phyloP scores from a whole-genome alignment of 2,888 invertebrate genomes.

The Allophyes oxyacanthae region DNA sequence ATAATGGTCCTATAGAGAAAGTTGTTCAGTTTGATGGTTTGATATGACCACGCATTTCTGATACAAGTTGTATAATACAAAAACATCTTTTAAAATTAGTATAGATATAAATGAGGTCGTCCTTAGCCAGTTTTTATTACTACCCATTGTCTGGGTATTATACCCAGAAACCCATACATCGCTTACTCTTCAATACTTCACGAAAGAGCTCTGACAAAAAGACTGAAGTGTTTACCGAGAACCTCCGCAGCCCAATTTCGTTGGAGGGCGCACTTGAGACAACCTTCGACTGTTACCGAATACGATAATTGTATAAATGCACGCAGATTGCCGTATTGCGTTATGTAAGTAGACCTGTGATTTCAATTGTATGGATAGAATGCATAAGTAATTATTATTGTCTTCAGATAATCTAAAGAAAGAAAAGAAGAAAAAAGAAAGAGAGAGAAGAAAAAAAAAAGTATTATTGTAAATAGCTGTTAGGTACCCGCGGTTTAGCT shows the following conservation, averaged over 20 bases:
- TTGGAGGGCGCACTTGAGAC: constrained; percentile 52
- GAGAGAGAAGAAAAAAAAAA: too few relatives aligned
- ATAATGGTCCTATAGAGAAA: too few relatives aligned
- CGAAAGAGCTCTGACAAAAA: constrained; percentile 54
- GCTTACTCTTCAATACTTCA: constrained; percentile 39
- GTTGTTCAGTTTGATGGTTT: too few relatives aligned
- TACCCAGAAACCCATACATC: constrained; percentile 30
- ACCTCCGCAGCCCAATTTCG: constrained; percentile 55
- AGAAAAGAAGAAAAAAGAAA: too few relatives aligned
- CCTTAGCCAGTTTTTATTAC: constrained; percentile 1
- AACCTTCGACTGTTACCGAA: constrained; percentile 43
- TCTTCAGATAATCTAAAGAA: too few relatives aligned
- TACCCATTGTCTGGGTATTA: constrained; percentile 18
- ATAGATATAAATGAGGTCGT: not conserved
- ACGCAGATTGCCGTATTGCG: constrained; percentile 17
- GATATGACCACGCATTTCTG: too few relatives aligned
- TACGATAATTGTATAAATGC: constrained; percentile 49
- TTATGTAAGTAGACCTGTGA: not conserved
- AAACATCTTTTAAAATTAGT: too few relatives aligned
- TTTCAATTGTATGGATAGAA: too few relatives aligned
- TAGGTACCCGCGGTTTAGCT: too few relatives aligned
- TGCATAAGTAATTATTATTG: too few relatives aligned
- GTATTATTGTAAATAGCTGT: too few relatives aligned
- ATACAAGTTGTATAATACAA: too few relatives aligned
- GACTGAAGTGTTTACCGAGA: constrained; percentile 56